These are phyloP conservation scores for Leptarthrus brevirostris DNA, from an alignment of 2,888 invertebrate genomes.

Conservation along the genomic window DNA sequence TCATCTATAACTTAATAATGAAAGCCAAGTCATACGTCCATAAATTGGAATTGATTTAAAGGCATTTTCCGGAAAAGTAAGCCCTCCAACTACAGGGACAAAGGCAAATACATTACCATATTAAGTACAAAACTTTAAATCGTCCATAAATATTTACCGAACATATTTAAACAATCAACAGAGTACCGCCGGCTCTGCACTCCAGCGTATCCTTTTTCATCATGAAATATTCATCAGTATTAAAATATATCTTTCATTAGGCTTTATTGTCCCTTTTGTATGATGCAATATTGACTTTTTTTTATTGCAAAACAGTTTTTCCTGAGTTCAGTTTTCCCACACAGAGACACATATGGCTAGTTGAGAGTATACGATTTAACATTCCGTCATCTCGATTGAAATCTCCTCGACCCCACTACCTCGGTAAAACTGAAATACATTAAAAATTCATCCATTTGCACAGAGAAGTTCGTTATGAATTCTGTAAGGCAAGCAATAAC, in stretches of 20 bases:
- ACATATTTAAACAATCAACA: too few relatives aligned
- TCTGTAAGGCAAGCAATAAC: conserved; percentile 24
- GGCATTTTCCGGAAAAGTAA: too few relatives aligned
- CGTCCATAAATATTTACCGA: too few relatives aligned
- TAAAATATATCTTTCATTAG: conserved; percentile 26
- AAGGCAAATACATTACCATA: too few relatives aligned
- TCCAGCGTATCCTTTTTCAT: not conserved
- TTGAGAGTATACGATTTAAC: too few relatives aligned
- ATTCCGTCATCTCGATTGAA: not conserved
- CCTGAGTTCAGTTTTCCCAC: not conserved
- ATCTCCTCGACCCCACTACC: too few relatives aligned
- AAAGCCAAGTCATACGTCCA: too few relatives aligned
- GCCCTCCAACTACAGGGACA: too few relatives aligned
- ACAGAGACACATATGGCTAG: not conserved
- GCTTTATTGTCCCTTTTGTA: not conserved
- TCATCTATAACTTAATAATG: too few relatives aligned
- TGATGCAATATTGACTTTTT: not conserved
- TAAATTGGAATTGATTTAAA: too few relatives aligned
- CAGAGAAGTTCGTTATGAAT: conserved; percentile 35
- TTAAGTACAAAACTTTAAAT: too few relatives aligned
- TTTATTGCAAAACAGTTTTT: not conserved
- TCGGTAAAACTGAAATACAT: conserved; percentile 12
- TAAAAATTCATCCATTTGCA: conserved; percentile 25
- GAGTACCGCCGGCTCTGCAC: too few relatives aligned
- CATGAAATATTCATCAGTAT: conserved; percentile 3